These are phyloP conservation scores for Eira barbara DNA, from an alignment of 2,113 vertebrate genomes.

Conservation along the genomic window DNA sequence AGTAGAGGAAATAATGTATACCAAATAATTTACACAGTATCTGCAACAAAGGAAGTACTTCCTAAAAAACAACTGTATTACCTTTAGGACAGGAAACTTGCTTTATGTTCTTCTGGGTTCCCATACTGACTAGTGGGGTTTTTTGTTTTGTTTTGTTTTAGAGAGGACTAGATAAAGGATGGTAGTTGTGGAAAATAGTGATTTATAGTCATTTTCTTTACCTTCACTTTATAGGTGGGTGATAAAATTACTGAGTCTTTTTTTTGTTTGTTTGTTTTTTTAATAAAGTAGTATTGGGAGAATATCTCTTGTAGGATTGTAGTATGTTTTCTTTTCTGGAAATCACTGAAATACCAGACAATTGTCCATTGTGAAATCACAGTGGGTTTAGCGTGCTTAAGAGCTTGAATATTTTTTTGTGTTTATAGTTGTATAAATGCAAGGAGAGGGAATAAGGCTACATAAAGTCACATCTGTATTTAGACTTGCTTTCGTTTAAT, in stretches of 20 bases:
- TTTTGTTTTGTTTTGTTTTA: background rate
- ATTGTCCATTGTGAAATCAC: background rate
- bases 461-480: background rate
- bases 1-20: background rate
- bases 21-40: background rate
- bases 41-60: background rate
- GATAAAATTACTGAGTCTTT: background rate
- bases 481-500: background rate
- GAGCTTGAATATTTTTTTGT: background rate
- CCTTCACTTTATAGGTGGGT: background rate
- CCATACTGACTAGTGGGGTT: background rate
- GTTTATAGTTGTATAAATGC: background rate
- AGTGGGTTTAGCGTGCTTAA: background rate
- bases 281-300: background rate
- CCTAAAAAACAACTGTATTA: background rate
- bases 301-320: background rate
- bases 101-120: background rate
- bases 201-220: conserved; percentile 5
- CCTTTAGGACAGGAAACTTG: background rate
- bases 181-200: background rate
- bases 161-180: background rate
- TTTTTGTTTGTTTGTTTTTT: background rate
- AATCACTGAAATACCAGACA: background rate
- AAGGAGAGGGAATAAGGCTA: background rate
- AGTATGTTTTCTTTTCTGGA: background rate